Conservation (phyloP, 2,888 invertebrate genomes). For the Suillia variegata region DNA sequence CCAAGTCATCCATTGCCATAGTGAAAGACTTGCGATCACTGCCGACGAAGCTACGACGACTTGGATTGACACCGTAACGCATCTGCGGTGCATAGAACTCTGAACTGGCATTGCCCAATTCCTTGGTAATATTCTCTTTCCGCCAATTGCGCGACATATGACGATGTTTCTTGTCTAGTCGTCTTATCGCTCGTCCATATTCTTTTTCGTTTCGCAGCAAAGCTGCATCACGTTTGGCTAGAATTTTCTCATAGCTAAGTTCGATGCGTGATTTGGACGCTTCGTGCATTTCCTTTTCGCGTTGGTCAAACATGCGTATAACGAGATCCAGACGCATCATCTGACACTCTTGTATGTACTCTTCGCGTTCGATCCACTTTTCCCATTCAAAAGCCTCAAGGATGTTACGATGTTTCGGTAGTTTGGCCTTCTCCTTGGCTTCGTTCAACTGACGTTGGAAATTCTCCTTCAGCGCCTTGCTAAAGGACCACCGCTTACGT, state of each 20-base stretch:
- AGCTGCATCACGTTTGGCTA: constrained; percentile 64
- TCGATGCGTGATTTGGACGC: constrained; percentile 61
- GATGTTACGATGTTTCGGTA: constrained; percentile 65
- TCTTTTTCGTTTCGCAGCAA: constrained; percentile 63
- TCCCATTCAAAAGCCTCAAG: constrained; percentile 81
- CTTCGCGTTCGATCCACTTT: constrained; percentile 82
- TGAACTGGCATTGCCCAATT: constrained; percentile 66
- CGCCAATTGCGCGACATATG: constrained; percentile 59
- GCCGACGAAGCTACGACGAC: constrained; percentile 64
- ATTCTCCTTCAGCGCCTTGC: constrained; percentile 65
- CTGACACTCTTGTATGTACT: constrained; percentile 76
- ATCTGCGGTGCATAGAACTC: constrained; percentile 70
- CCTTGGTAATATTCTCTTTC: constrained; percentile 61
- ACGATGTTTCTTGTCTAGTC: constrained; percentile 60
- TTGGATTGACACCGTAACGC: constrained; percentile 70
- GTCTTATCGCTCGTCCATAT: constrained; percentile 62
- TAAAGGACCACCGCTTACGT: constrained; percentile 71
- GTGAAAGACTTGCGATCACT: constrained; percentile 49
- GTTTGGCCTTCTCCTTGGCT: constrained; percentile 53
- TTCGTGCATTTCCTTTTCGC: constrained; percentile 54
- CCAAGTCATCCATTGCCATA: constrained; percentile 52
- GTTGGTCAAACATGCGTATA: constrained; percentile 66
- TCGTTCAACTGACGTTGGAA: constrained; percentile 64
- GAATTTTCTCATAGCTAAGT: constrained; percentile 63
- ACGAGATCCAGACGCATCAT: constrained; percentile 67